Base-by-base conservation (phyloP, 2,888 invertebrate genomes). In the Drosophila acutilabella region DNA sequence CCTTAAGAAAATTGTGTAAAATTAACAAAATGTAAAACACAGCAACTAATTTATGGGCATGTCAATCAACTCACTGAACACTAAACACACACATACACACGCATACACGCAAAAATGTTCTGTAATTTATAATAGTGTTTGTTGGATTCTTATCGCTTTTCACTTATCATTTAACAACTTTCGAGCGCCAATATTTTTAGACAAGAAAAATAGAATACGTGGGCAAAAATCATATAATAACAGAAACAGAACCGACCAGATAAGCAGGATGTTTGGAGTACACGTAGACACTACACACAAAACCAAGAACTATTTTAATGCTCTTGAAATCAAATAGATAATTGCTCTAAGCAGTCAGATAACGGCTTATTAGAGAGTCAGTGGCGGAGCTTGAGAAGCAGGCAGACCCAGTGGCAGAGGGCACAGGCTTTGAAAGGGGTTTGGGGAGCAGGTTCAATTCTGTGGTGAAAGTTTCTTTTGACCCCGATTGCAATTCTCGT, bases 391-490 rank as follows among this genome's bases (percentile, higher is more conserved):
- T 2, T 8, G 47, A 51, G 23, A 18, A 36, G 52, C 47, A 14
- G n/a, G 8, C 42, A 40, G n/a, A 7, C 11, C 16, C 20, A 48
- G 38, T 20, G 18, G 23, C 41, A 70, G 48, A 8, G n/a, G 11
- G 30, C 30, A 8, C 16, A 36, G 20, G 10, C 1, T n/a, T n/a
- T 7, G 20, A 42, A 8, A 30, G 38, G 5, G 26, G 33, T 10
- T 10, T 7, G 36, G 23, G 33, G 40, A 14, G 62, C 53, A 53
- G 26, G 38, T 53, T 48, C 23, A 33, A 50, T 71, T 51, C 50
- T 48, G 54, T 60, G 82, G 82, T 77, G 82, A 83, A 83, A 83
- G 82, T 72, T 84, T 57, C 7, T 23, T 18, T 26, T 72, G 83
- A 88, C 89, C 89, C 72, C 68, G 62, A 67, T 88, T 45, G 45